Evolutionary conservation across 2,888 invertebrate species (phyloP).

Genomic region (Leptinotarsa tumamoca): DNA sequence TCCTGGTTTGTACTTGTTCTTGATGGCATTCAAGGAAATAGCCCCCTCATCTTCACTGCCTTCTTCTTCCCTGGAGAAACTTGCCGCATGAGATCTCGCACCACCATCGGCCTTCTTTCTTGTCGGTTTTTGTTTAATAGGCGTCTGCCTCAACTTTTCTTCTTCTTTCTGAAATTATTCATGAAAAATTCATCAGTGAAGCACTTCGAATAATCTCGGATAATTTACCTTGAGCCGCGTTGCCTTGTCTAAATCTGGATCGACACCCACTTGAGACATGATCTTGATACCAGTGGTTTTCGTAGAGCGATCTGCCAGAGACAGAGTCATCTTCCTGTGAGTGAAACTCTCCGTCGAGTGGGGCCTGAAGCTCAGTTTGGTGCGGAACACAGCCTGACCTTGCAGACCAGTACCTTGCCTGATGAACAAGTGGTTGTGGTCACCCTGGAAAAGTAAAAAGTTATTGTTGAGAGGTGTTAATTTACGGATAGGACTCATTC

Average conservation of each 20-base stretch:
- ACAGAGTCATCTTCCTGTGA: constrained; percentile 98
- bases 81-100: constrained; percentile 62
- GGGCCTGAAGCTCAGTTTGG: constrained; percentile 96
- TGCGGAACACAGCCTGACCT: constrained; percentile 96
- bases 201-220: neutral
- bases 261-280: constrained; percentile 90
- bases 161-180: constrained; percentile 85
- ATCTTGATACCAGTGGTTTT: constrained; percentile 97
- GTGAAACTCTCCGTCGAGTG: constrained; percentile 99
- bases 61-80: constrained; percentile 76
- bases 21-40: constrained; percentile 93
- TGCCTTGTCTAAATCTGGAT: constrained; percentile 93
- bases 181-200: neutral
- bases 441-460: constrained; percentile 72
- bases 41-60: constrained; percentile 95
- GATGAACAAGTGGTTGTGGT: constrained; percentile 97
- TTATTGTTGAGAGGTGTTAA: constrained; percentile 7
- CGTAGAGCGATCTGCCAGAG: constrained; percentile 93
- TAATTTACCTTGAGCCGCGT: constrained; percentile 85
- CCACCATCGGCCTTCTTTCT: constrained; percentile 62
- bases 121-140: constrained; percentile 74
- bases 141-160: constrained; percentile 89
- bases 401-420: constrained; percentile 98
- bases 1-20: constrained; percentile 90
- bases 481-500: too few relatives aligned